phyloP scores from a whole-genome alignment of 2,113 vertebrate species.

The Aspiorhynchus laticeps region DNA sequence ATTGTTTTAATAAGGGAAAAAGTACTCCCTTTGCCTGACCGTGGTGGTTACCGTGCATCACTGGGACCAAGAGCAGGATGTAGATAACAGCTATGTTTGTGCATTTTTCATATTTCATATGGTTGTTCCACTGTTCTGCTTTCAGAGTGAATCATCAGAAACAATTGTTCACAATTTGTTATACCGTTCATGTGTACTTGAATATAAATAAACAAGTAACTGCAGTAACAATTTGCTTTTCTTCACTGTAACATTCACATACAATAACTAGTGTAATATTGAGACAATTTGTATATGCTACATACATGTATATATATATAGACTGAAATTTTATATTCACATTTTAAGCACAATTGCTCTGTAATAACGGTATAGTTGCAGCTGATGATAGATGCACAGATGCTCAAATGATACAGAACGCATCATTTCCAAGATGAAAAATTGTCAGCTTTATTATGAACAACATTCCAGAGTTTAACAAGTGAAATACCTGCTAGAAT shows the following conservation, averaged over 20 bases:
- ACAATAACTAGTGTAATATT: not conserved
- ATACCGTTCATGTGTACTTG: not conserved
- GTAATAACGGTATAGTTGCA: not conserved
- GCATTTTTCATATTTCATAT: not conserved
- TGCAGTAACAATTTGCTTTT: not conserved
- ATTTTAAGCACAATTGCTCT: not conserved
- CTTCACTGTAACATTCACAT: not conserved
- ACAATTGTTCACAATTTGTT: not conserved
- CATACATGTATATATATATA: too few relatives aligned
- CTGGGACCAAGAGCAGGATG: too few relatives aligned
- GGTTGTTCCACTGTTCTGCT: not conserved
- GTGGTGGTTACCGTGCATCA: not conserved
- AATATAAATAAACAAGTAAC: not conserved
- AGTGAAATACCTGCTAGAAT: constrained; percentile 55
- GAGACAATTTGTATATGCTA: not conserved
- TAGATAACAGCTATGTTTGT: not conserved
- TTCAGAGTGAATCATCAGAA: not conserved
- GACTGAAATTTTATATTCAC: not conserved
- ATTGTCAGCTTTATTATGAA: constrained; percentile 62
- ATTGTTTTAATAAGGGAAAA: too few relatives aligned
- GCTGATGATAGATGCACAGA: not conserved
- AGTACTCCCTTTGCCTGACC: too few relatives aligned
- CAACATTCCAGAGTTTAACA: constrained; percentile 61
- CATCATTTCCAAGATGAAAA: constrained; percentile 57
- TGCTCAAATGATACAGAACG: not conserved